phyloP scores from a whole-genome alignment of 2,888 invertebrate genomes.

The Sicus ferrugineus region DNA sequence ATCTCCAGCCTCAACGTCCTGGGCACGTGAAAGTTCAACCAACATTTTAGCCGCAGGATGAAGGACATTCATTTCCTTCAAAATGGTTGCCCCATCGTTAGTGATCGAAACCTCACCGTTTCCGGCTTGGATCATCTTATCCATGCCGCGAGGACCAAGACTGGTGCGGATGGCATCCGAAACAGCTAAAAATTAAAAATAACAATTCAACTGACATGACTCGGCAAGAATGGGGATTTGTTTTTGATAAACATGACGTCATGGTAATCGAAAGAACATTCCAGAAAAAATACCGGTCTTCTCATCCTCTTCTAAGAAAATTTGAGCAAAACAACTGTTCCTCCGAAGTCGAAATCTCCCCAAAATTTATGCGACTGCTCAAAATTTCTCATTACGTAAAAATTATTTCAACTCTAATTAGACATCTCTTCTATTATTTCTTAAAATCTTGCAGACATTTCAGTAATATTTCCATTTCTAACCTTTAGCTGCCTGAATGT shows the following conservation, averaged over 20 bases:
- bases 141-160: constrained; percentile 98
- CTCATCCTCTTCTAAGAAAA: neutral
- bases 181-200: constrained; percentile 77
- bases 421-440: neutral
- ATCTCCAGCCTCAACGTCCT: constrained; percentile 99
- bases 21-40: constrained; percentile 97
- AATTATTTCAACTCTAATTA: neutral
- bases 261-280: too few relatives aligned
- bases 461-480: constrained; percentile 47
- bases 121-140: constrained; percentile 98
- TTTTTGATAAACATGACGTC: too few relatives aligned
- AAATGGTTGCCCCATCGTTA: constrained; percentile 98
- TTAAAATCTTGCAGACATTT: neutral
- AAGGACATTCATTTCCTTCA: constrained; percentile 97
- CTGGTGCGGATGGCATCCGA: constrained; percentile 99
- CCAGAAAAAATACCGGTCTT: neutral
- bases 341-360: constrained; percentile 30
- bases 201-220: neutral
- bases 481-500: constrained; percentile 99
- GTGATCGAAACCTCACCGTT: constrained; percentile 99
- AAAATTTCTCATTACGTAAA: neutral
- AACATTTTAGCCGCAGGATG: constrained; percentile 99
- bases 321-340: constrained; percentile 24
- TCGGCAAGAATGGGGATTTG: neutral
- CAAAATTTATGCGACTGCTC: constrained; percentile 10